Base-by-base conservation (phyloP, 2,113 vertebrate genomes). In the Macaca fascicularis region DNA sequence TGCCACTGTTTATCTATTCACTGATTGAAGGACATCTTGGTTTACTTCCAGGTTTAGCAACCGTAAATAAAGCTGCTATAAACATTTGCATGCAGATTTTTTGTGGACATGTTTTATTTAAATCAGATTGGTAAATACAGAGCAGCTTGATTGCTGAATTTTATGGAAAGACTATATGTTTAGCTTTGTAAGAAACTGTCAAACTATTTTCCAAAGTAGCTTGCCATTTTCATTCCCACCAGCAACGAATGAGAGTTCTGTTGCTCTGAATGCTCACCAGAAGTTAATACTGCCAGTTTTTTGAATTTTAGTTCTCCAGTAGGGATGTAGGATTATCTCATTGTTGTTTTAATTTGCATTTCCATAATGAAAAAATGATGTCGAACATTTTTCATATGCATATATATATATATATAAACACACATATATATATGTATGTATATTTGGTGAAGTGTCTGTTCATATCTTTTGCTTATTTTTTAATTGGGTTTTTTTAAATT, bases 71-170 rank as follows among this genome's bases (percentile, higher is more conserved):
- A 81, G 8, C 27, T 81, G 23, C 23, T 40, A 8, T 50, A 79
- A 40, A 38, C 45, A 78, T 48, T 76, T 43, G 13, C 20, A 13
- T 50, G 88, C 10, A 38, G 43, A 64, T 50, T 64, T 38, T 38
- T 79, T 90, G 43, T 80, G 59, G 75, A 50, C 1, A 23, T 40
- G 74, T n/a, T 79, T 87, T 79, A 38, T 87, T 87, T 79, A 38
- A 50, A 40, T 59, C 74, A 61, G 23, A 75, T 81, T 81, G 61
- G 48, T 38, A 75, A 61, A 84, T 75, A 61, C 22, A 25, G 30
- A 64, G 69, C 13, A 84, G 43, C 19, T 23, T 10, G 25, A 85
- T 35, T 20, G 3, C 57, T 93, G 57, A 20, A 64, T 43, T 78
- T 27, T 61, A 35, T 32, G 40, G 80, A 75, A 75, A 75, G 80